Base-by-base conservation (phyloP, 2,113 vertebrate genomes). In the Camelus dromedarius region DNA sequence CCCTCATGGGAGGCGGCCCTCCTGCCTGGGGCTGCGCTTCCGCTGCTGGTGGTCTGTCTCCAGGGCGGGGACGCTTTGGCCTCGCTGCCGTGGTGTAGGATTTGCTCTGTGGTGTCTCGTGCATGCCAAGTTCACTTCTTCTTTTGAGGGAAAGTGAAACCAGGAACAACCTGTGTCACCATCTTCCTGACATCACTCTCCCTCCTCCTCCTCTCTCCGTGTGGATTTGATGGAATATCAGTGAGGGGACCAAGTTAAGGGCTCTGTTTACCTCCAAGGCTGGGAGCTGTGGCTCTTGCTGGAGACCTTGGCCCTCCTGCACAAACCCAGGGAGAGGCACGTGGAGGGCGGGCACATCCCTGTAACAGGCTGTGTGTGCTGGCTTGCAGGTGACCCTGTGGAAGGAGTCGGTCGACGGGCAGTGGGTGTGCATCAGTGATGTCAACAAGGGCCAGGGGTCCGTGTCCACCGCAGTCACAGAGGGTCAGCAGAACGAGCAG, bases 381-480 rank as follows among this genome's bases (percentile, higher is more conserved):
- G 95, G 79, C 89, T 97, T 98, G 79, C 89, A 99, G 99, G 99
- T 99, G 96, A 99, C 99, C 0, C 98, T 99, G 54, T 99, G 99
- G 99, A 99, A 99, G 98, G 99, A 99, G 97, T 99, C 99, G 0
- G 99, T 99, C 85, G 99, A 99, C 0, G 99, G 99, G 46, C 99
- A 99, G 97, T 99, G 99, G 99, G 99, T 99, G 0, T 99, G 99
- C 91, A 99, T 99, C 98, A 99, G 99, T 4, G 99, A 99, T 0
- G 99, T 99, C 97, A 99, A 99, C 98, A 99, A 99, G 96, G 99
- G 99, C 95, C 99, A 99, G 87, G 99, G 99, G 3, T 99, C 99
- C 6, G 99, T 99, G 77, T 99, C 99, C 18, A 95, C 99, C 12
- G 86, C 96, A 0, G 98, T 99, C 93, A 98, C 99, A 97, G 99